Base-by-base conservation (phyloP, 2,888 invertebrate species). In the Drosophila buzzatii region DNA sequence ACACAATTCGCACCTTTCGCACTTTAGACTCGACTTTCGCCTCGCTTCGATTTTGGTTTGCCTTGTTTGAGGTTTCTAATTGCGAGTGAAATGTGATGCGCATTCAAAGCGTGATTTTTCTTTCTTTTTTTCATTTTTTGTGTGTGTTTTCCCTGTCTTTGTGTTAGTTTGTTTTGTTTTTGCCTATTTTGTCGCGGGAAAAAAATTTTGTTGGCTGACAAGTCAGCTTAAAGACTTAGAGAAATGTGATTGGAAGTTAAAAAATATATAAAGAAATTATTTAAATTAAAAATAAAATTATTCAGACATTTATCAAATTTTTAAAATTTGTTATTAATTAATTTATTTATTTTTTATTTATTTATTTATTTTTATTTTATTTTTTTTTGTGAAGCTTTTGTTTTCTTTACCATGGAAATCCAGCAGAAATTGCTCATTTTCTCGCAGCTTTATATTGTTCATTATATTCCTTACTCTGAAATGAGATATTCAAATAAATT, bases 1-100 rank as follows among this genome's bases (percentile, higher is more conserved):
- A 70, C 69, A 60, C 78, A 75, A 67, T 85, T 77, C 80, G 71
- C 80, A 77, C 82, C 77, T 77, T 51, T 51, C 68, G 56, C 74
- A 77, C 65, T 44, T 31, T 33, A 16, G 33, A 33, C 35, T 67
- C 51, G 63, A 51, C 53, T 76, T 72, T 76, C 64, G 57, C 33
- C 49, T 64, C 49, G 47, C 23, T 35, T 63, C 23, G 41, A 14
- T 27, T 56, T 35, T 31, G 20, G n/a, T 10, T 68, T 10, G 16
- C 55, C 37, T 31, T 39, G 39, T 66, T 51, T 16, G 23, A 3
- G 41, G 39, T 35, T 42, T 59, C 49, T 64, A 37, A 66, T 68
- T 57, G 44, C 27, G 33, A 51, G 3, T 55, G 69, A 56, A 70
- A 62, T 69, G 45, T 12, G 70, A 52, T 35, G 27, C 55, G 33